Evolutionary conservation across 2,797 vertebrate genomes (phyloP), one percentile per base, ranked within the genome.

Genomic region (Danio kyathit): DNA sequence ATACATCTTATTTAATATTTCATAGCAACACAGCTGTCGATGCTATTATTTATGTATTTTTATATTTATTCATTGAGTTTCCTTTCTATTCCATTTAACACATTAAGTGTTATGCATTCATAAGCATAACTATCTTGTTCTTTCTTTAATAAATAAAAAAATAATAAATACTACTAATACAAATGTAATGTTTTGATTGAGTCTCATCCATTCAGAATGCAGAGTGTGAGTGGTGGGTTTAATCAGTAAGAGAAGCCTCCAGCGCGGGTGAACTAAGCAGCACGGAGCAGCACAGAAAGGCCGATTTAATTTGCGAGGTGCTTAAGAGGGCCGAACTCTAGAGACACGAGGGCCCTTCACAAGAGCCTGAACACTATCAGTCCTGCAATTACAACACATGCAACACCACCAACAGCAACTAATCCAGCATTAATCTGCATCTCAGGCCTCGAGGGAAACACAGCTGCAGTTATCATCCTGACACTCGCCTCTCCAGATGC

Each of bases 371-470:
- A 61, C 57, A 51, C 82, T 71, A 84, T 77, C 79, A 74, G 74
- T 78, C 73, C 14, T 16, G 46, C 72, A 85, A 86, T 86, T 79
- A 83, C 81, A 84, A 72, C 85, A 82, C 77, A 84, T 70, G 76
- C 76, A 79, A 66, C 71, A 79, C 1, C 38, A 63, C 51, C 43
- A 29, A 54, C 43, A 61, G 51, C 52, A 51, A 78, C 76, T 85
- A 85, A 85, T 85, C 80, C 84, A 76, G 52, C 74, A 46, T 76
- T 82, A 80, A 82, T 71, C 80, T 83, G 72, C 73, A 57, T 54
- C 48, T 14, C 17, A 49, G 46, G 63, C 56, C 73, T 57, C 21
- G 6, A 65, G 57, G 29, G 74, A 76, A 57, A 74, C 19, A 74
- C 65, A 56, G 60, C 76, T 79, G 66, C 56, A n/a, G 52, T 59